Conservation (phyloP, 1,140 invertebrate genomes). For the Drosophila oshimai region DNA sequence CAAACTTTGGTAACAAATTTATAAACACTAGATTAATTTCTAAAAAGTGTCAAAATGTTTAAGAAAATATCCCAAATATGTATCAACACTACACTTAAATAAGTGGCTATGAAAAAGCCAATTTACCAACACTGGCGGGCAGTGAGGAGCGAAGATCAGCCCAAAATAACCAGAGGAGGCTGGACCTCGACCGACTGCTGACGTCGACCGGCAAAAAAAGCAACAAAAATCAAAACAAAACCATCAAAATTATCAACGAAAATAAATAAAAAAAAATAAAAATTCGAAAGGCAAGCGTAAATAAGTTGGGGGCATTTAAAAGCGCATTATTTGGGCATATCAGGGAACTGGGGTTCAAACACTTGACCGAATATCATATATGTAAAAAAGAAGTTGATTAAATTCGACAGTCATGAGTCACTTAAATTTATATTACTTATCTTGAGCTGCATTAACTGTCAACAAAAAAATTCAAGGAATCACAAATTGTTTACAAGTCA, state of each 20-base stretch:
- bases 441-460: not conserved
- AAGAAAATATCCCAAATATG: not conserved
- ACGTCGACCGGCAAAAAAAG: constrained; percentile 6
- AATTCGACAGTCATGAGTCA: not conserved
- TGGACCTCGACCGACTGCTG: constrained; percentile 24
- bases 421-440: not conserved
- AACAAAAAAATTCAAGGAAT: too few relatives aligned
- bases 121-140: not conserved
- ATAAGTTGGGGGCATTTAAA: constrained; percentile 34
- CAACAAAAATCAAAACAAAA: constrained; percentile 48
- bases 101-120: not conserved
- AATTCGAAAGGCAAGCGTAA: not conserved
- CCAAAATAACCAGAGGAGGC: constrained; percentile 16
- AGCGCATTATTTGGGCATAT: constrained; percentile 26
- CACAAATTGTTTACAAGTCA: not conserved
- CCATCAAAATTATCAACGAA: constrained; percentile 32
- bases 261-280: not conserved
- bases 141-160: not conserved
- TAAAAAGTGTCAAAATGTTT: too few relatives aligned
- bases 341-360: not conserved
- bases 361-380: not conserved
- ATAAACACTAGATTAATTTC: too few relatives aligned
- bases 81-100: too few relatives aligned
- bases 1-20: too few relatives aligned
- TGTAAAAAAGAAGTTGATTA: not conserved